Evolutionary conservation across 1,140 invertebrate genomes (phyloP).

Genomic region (Papilio aristodemus): DNA sequence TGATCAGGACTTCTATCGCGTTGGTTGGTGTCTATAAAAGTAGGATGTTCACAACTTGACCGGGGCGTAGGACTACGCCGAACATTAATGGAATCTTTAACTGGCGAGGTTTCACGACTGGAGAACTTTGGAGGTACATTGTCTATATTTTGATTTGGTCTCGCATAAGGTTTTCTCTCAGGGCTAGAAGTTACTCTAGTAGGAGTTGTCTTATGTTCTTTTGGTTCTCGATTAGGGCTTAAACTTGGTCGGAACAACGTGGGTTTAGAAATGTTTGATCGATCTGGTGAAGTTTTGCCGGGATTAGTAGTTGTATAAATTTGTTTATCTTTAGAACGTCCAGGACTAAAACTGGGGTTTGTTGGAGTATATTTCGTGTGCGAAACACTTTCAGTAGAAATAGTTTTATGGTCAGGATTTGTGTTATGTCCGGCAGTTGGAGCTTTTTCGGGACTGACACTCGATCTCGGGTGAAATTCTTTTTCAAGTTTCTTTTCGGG

Average conservation of each 20-base stretch:
- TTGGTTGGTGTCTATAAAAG: slow-evolving; percentile 17
- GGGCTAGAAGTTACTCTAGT: slow-evolving; percentile 42
- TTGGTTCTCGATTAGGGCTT: slow-evolving; percentile 27
- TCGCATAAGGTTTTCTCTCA: slow-evolving; percentile 42
- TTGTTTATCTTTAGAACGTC: not conserved
- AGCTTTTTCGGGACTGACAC: slow-evolving; percentile 37
- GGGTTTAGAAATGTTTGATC: slow-evolving; percentile 4
- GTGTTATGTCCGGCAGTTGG: not conserved
- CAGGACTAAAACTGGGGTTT: slow-evolving; percentile 14
- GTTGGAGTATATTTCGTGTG: slow-evolving; percentile 5
- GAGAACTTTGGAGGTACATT: slow-evolving; percentile 29
- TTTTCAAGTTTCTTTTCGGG: slow-evolving; percentile 45
- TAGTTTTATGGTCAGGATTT: slow-evolving; percentile 13
- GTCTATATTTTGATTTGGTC: slow-evolving; percentile 38
- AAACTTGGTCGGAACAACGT: not conserved
- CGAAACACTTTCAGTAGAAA: slow-evolving; percentile 1
- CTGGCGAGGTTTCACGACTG: slow-evolving; percentile 17
- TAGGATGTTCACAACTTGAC: slow-evolving; percentile 17
- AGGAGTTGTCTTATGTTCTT: slow-evolving; percentile 15
- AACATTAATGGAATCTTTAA: slow-evolving; percentile 15
- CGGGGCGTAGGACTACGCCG: slow-evolving; percentile 19
- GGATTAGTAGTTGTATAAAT: not conserved
- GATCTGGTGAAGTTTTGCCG: slow-evolving; percentile 13
- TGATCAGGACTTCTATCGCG: not conserved
- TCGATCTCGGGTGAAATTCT: slow-evolving; percentile 38